Base-by-base conservation (phyloP, 2,888 invertebrate species). In the Therioaphis trifolii region DNA sequence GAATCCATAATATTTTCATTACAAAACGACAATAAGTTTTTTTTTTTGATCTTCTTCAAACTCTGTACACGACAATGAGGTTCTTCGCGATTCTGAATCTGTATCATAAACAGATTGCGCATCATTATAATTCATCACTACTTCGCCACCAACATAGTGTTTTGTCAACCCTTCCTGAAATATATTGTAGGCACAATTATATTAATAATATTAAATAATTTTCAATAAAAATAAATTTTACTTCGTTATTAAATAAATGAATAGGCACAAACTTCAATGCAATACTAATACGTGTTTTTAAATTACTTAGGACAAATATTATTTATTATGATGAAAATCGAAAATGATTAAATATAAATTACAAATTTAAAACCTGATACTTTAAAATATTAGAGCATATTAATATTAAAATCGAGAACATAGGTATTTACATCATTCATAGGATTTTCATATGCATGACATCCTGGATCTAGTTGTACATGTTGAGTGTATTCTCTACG, bases 381-480 rank as follows among this genome's bases (percentile, higher is more conserved):
- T n/a, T n/a, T n/a, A n/a, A n/a, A n/a, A n/a, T n/a, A n/a, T n/a
- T n/a, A n/a, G n/a, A n/a, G n/a, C n/a, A n/a, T n/a, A n/a, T n/a
- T n/a, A n/a, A n/a, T n/a, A n/a, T n/a, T n/a, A n/a, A n/a, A n/a
- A n/a, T n/a, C n/a, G n/a, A n/a, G n/a, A n/a, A n/a, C n/a, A n/a
- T n/a, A n/a, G n/a, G 35, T 35, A 7, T 35, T 66, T 82, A 82
- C 82, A 14, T 74, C 63, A 40, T 63, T 82, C 74, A 85, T 84
- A 71, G 89, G 89, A 86, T 89, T 89, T 24, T 86, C 78, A 84
- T 89, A 89, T 79, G 89, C 88, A 80, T 89, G 89, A 79, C 88
- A 87, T 21, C 88, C 88, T 4, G 89, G 87, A 52, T 87, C 85
- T 43, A 89, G 84, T 40, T 87, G 78, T 15, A 87, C 85, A 75